These are phyloP conservation scores for Ophraella communa DNA, from an alignment of 2,888 invertebrate genomes.

Conservation along the genomic window DNA sequence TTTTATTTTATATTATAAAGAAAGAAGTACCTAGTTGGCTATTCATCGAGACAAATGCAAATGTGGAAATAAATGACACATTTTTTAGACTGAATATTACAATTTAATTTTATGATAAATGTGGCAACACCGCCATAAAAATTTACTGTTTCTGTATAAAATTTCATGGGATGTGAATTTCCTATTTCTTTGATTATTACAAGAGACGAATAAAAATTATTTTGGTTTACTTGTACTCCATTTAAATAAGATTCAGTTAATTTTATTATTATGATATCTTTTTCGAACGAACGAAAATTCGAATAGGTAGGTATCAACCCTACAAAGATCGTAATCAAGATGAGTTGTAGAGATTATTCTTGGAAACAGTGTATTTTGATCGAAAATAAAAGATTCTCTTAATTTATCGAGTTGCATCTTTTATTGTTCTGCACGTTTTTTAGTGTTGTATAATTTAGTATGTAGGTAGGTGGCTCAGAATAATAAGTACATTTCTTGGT, in stretches of 20 bases:
- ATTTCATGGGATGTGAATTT: slow-evolving; percentile 35
- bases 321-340: neutral
- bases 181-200: slow-evolving; percentile 21
- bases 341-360: neutral
- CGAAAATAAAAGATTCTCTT: neutral
- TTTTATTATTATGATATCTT: slow-evolving; percentile 16
- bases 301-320: neutral
- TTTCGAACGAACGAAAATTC: neutral
- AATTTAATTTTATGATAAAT: neutral
- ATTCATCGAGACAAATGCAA: no score
- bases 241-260: slow-evolving; percentile 5
- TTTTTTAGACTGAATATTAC: no score
- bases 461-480: slow-evolving; percentile 1
- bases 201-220: slow-evolving; percentile 22
- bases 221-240: slow-evolving; percentile 10
- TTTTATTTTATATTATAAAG: no score
- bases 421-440: neutral
- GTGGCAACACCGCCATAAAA: slow-evolving; percentile 23
- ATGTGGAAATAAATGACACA: no score
- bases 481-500: neutral
- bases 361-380: neutral
- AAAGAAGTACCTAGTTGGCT: no score
- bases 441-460: neutral
- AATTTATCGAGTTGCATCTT: neutral
- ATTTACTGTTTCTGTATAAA: slow-evolving; percentile 41